Evolutionary conservation across 2,113 vertebrate species (phyloP).

Genomic region (Scolopax mira): DNA sequence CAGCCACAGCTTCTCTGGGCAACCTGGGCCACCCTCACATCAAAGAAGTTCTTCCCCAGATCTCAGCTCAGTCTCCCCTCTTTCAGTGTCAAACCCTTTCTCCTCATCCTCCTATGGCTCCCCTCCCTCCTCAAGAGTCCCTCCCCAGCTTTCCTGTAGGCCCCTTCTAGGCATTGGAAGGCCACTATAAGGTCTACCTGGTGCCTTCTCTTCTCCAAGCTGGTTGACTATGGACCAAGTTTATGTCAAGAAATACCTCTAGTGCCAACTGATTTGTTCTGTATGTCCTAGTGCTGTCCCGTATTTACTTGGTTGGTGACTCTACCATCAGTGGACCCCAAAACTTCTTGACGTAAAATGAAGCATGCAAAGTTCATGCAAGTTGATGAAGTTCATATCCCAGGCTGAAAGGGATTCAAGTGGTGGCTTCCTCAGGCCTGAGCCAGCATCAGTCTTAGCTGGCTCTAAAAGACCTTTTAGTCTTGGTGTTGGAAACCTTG

Average conservation of each 20-base stretch:
- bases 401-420: background rate
- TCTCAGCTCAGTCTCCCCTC: too few relatives aligned
- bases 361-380: background rate
- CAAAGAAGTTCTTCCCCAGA: too few relatives aligned
- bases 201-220: too few relatives aligned
- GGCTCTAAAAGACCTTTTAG: background rate
- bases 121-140: too few relatives aligned
- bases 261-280: background rate
- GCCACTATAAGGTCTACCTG: too few relatives aligned
- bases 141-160: too few relatives aligned
- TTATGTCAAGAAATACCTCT: background rate
- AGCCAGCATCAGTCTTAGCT: background rate
- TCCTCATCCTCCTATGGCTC: too few relatives aligned
- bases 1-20: too few relatives aligned
- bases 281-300: background rate
- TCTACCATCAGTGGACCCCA: background rate
- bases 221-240: background rate
- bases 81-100: too few relatives aligned
- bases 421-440: rapidly evolving
- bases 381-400: background rate
- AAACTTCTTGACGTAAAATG: background rate
- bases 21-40: too few relatives aligned
- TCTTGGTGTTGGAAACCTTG: background rate
- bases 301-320: background rate
- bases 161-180: too few relatives aligned